Percentiles rank a stretch among this genome's conserved stretches.
Conservation (phyloP, 2,113 vertebrate species). For the Pterocles orientalis region DNA sequence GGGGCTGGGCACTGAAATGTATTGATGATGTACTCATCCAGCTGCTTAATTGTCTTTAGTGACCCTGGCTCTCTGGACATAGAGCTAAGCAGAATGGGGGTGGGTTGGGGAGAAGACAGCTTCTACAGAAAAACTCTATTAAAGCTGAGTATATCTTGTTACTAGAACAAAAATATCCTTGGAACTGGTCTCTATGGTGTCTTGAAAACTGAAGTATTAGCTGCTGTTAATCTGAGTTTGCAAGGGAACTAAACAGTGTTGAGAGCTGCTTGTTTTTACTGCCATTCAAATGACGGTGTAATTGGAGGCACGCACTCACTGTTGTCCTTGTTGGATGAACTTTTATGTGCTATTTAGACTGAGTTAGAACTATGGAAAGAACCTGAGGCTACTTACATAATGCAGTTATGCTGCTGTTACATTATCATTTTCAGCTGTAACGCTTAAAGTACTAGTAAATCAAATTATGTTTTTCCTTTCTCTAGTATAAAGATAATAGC, state of each 20-base stretch:
- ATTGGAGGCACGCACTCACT: not conserved
- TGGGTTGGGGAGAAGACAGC: not conserved
- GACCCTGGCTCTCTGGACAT: not conserved
- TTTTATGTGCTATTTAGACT: not conserved
- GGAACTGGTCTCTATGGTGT: not conserved
- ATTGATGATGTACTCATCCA: not conserved
- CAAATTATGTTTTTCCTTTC: not conserved
- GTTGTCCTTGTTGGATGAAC: not conserved
- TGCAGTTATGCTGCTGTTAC: not conserved
- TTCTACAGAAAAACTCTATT: not conserved
- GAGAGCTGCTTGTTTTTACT: too few species aligned
- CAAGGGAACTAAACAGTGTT: too few species aligned
- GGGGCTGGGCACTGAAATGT: not conserved
- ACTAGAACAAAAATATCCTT: not conserved
- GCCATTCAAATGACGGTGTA: not conserved
- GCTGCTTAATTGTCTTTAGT: not conserved
- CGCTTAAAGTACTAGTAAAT: not conserved
- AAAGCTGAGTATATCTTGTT: not conserved
- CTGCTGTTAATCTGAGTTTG: not conserved
- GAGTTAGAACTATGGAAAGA: constrained; percentile 7
- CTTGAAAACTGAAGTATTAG: not conserved
- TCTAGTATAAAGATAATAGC: not conserved
- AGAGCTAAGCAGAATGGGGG: not conserved
- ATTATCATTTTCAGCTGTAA: not conserved
- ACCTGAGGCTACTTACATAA: not conserved